A percentile compares a stretch with the other conserved stretches of the same genome.
phyloP scores from a whole-genome alignment of 2,797 vertebrate genomes.

The Bradypus variegatus region DNA sequence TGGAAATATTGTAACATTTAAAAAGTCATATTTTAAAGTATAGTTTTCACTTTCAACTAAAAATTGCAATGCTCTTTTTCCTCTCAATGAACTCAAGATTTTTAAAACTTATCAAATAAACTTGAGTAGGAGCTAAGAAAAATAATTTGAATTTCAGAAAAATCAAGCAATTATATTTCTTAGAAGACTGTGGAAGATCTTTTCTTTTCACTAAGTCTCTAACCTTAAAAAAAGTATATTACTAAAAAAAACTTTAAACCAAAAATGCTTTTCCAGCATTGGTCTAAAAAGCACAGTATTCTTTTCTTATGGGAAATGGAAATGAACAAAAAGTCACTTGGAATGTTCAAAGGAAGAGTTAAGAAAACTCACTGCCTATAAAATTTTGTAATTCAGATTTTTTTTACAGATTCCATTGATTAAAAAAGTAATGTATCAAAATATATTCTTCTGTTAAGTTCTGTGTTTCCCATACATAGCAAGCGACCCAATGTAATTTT shows the following conservation, averaged over 20 bases:
- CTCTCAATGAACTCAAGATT: neutral
- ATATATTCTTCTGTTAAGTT: neutral
- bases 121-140: neutral
- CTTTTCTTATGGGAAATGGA: conserved; percentile 24
- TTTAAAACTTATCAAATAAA: neutral
- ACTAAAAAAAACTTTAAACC: neutral
- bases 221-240: neutral
- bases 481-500: neutral
- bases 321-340: conserved; percentile 44
- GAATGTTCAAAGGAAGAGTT: conserved; percentile 35
- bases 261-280: conserved; percentile 34
- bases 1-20: neutral
- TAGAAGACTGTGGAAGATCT: neutral
- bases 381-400: conserved; percentile 13
- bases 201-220: neutral
- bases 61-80: neutral
- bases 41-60: conserved; percentile 7
- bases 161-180: neutral
- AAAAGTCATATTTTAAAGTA: neutral
- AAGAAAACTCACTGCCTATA: neutral
- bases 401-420: neutral
- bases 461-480: conserved; percentile 15
- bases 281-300: conserved; percentile 3
- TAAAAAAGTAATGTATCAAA: neutral
- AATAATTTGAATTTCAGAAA: conserved; percentile 4